Evolutionary conservation across 2,797 vertebrate genomes (phyloP), one percentile per base, ranked within the genome.

Genomic region (Paratrypauchen microcephalus): DNA sequence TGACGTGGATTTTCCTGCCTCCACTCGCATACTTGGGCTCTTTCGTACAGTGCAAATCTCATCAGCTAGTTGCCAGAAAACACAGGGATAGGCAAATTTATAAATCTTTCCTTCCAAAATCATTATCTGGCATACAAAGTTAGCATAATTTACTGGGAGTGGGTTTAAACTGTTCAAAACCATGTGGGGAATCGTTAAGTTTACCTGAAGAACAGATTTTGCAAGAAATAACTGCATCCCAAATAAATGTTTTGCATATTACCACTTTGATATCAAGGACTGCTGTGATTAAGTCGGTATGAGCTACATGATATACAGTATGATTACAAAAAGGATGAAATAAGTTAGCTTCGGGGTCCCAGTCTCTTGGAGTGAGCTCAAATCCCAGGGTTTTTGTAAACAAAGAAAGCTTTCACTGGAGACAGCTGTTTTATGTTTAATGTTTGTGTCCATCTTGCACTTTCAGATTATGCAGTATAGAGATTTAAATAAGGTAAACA

Each of bases 71-170:
- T 75, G 74, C 73, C 71, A 78, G 65, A 69, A 73, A 58, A 18
- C 58, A 71, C 21, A 62, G 72, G 41, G 64, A 71, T 61, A 26
- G 72, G 64, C 28, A 50, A 65, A 66, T 66, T 12, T 55, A 41
- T 21, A 66, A 26, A 60, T 71, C 64, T 7, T 50, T 36, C 73
- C 76, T 80, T 82, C 78, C 74, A 79, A 12, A 56, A 67, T 39
- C 57, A 81, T 57, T 41, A 70, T n/a, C 63, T 26, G 58, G 52
- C 41, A 60, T 8, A 39, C 15, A 30, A 18, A 19, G 18, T 32
- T 30, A 30, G 21, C 52, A 55, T 55, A 23, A 23, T 55, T 54
- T 21, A 23, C 52, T 12, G 11, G 8, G 52, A 54, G n/a, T 21
- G 21, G n/a, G n/a, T 54, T 54, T 23, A 0, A 55, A 55, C 11